Conservation (phyloP, 2,797 vertebrate species). For the Spinus olivaceus region DNA sequence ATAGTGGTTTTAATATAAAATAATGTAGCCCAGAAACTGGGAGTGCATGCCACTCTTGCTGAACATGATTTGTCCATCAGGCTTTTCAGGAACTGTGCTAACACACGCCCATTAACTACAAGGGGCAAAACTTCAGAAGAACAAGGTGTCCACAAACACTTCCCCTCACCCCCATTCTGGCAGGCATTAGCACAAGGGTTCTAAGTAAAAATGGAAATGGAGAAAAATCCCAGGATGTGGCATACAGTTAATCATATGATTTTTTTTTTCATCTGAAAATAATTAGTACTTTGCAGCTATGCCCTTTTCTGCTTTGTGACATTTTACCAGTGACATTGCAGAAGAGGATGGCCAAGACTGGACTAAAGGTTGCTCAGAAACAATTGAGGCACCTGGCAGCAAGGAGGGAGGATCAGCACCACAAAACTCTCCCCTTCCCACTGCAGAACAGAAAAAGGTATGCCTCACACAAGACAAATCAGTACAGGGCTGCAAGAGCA, state of each 20-base stretch:
- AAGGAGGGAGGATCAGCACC: background rate
- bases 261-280: background rate
- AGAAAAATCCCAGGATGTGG: background rate
- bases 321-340: background rate
- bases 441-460: background rate
- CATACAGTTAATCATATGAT: background rate
- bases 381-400: background rate
- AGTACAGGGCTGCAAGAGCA: background rate
- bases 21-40: background rate
- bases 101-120: background rate
- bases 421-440: background rate
- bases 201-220: background rate
- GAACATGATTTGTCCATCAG: background rate
- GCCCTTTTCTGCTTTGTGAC: background rate
- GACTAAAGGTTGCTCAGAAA: background rate
- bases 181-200: background rate
- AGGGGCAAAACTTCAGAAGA: background rate
- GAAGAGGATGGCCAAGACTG: background rate
- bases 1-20: background rate
- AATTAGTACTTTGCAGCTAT: background rate
- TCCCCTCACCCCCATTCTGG: background rate
- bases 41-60: background rate
- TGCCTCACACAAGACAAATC: background rate
- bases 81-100: background rate
- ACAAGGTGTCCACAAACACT: background rate